A percentile compares a stretch with the other conserved stretches of the same genome.
Conservation (phyloP, 2,113 vertebrate species). For the Odocoileus virginianus region DNA sequence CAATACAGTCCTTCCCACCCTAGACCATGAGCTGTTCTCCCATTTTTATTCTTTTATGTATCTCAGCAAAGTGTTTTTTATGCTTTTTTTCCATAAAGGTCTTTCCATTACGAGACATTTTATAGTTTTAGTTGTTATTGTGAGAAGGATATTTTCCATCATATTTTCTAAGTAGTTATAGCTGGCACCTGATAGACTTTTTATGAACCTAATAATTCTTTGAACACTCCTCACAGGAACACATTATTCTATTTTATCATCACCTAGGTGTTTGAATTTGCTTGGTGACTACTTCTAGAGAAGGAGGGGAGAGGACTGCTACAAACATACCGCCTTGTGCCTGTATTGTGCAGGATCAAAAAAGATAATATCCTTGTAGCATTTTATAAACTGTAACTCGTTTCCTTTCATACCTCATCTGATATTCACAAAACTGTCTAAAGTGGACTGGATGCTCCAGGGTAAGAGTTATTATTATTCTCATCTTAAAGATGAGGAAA, state of each 20-base stretch:
- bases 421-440: not conserved
- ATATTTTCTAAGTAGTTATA: slow-evolving; percentile 16
- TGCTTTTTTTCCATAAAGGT: not conserved
- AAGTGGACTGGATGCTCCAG: not conserved
- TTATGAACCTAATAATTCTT: slow-evolving; percentile 55
- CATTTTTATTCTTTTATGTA: not conserved
- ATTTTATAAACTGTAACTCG: not conserved
- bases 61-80: not conserved
- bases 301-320: not conserved
- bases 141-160: slow-evolving; percentile 32
- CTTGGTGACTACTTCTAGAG: not conserved
- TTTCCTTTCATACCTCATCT: not conserved
- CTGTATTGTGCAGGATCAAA: not conserved
- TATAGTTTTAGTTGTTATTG: not conserved
- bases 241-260: not conserved
- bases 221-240: not conserved
- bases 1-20: not conserved
- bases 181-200: slow-evolving; percentile 32
- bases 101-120: not conserved
- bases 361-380: not conserved
- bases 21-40: not conserved
- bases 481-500: not conserved
- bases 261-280: not conserved
- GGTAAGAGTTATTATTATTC: not conserved
- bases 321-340: not conserved